A percentile compares a stretch with the other conserved stretches of the same genome.
phyloP scores from a whole-genome alignment of 1,140 invertebrate species.

The Nylanderia fulva region DNA sequence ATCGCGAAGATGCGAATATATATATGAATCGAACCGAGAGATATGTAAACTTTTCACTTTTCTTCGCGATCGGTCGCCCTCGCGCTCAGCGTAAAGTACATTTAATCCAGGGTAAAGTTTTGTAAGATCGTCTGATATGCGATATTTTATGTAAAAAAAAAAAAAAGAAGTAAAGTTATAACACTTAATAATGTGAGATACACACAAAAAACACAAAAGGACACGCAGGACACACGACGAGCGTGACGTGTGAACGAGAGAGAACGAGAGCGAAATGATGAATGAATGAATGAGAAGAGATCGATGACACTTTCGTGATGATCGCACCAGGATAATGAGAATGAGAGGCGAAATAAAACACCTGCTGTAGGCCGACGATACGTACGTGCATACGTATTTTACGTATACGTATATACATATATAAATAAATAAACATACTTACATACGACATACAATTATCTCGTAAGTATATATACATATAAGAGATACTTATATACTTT shows the following conservation, averaged over 20 bases:
- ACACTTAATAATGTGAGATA: not conserved
- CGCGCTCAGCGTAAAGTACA: constrained; percentile 39
- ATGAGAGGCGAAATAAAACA: constrained; percentile 53
- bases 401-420: constrained; percentile 68
- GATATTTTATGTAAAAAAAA: constrained; percentile 82
- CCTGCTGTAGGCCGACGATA: constrained; percentile 49
- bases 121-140: constrained; percentile 79
- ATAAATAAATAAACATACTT: constrained; percentile 49
- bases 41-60: not conserved
- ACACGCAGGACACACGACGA: not conserved
- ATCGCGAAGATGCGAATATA: constrained; percentile 32
- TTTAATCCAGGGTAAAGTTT: constrained; percentile 69
- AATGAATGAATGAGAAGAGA: constrained; percentile 38
- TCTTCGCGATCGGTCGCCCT: constrained; percentile 55
- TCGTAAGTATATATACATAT: constrained; percentile 69
- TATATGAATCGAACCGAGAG: no score
- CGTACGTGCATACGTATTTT: constrained; percentile 62
- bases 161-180: constrained; percentile 42
- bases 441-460: constrained; percentile 70
- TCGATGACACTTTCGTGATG: constrained; percentile 25
- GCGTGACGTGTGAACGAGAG: not conserved
- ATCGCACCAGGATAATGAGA: constrained; percentile 19
- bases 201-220: constrained; percentile 1
- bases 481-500: constrained; percentile 71
- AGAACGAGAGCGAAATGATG: constrained; percentile 30